Evolutionary conservation across 2,888 invertebrate genomes (phyloP).

Genomic region (Rotaria macrura): DNA sequence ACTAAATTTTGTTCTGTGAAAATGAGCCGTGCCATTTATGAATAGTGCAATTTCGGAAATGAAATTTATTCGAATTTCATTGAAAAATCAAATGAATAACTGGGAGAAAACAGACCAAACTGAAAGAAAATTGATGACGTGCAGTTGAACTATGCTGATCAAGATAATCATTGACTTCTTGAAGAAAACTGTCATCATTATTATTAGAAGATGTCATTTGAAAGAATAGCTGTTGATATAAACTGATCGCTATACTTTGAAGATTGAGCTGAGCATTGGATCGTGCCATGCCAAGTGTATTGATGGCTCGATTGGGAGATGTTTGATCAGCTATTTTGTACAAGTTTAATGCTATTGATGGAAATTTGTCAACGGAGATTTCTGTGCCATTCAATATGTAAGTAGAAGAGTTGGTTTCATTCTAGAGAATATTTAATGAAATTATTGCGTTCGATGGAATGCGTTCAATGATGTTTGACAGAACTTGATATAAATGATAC

Average conservation of each 20-base stretch:
- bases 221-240: neutral
- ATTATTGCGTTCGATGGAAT: no score
- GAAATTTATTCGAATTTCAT: neutral
- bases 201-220: neutral
- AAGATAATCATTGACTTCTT: neutral
- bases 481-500: neutral
- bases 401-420: neutral
- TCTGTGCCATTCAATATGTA: neutral
- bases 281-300: slow-evolving; percentile 1
- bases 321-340: neutral
- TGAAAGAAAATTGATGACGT: neutral
- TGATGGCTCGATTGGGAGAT: neutral
- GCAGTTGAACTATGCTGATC: neutral
- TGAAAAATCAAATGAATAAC: neutral
- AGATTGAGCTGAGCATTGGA: neutral
- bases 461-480: no score
- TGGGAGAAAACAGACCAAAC: neutral
- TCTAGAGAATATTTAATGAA: neutral
- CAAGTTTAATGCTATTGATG: neutral
- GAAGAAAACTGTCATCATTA: neutral
- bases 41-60: no score
- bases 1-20: no score
- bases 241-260: neutral
- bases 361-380: neutral
- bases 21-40: no score